Conservation (phyloP, 2,888 invertebrate genomes). For the Machimus atricapillus region DNA sequence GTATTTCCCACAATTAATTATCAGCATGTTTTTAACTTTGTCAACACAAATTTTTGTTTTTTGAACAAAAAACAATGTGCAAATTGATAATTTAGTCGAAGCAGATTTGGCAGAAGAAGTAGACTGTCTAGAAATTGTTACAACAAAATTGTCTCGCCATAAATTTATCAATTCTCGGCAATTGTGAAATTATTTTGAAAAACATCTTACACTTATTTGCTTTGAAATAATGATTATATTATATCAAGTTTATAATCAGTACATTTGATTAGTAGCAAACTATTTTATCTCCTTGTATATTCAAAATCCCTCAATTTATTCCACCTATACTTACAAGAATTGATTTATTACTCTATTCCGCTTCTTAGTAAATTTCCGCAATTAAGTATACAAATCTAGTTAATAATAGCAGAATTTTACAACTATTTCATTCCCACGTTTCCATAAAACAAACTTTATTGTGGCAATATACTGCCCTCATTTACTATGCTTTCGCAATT, state of each 20-base stretch:
- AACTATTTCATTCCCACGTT: not conserved
- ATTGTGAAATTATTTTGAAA: not conserved
- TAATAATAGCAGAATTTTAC: not conserved
- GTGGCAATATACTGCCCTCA: not conserved
- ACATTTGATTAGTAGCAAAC: too few species aligned
- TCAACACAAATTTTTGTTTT: not conserved
- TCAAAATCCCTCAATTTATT: not conserved
- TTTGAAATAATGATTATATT: too few species aligned
- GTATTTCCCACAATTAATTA: not conserved
- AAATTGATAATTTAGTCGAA: not conserved
- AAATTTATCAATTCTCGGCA: not conserved
- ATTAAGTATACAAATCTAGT: not conserved
- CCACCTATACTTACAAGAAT: not conserved
- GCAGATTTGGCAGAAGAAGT: not conserved
- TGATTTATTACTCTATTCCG: not conserved
- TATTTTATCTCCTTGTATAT: not conserved
- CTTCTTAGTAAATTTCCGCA: not conserved
- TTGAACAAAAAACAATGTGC: not conserved
- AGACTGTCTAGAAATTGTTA: not conserved
- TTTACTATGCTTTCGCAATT: not conserved
- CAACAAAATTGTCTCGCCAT: not conserved
- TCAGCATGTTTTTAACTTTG: not conserved
- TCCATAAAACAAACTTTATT: not conserved
- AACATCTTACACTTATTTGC: too few species aligned
- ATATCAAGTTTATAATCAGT: too few species aligned